These are phyloP conservation scores for Threskiornis aethiopicus DNA, from an alignment of 2,797 vertebrate genomes.

Conservation along the genomic window DNA sequence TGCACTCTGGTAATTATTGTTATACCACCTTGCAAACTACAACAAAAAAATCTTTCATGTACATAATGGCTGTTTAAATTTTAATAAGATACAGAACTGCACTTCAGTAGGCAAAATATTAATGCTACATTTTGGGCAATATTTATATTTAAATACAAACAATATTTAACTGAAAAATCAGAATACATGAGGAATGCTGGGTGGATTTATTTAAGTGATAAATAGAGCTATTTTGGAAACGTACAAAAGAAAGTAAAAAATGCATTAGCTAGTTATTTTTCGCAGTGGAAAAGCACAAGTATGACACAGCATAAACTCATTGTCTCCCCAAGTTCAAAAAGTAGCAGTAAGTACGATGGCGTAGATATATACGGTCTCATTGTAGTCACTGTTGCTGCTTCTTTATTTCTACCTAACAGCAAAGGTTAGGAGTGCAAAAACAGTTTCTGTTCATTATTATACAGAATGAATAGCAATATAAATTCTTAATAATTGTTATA, in stretches of 20 bases:
- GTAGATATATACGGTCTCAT: not conserved
- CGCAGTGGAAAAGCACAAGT: not conserved
- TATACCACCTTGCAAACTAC: slow-evolving; percentile 54
- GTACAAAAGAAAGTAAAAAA: not conserved
- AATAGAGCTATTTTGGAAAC: slow-evolving; percentile 14
- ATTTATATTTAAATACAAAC: slow-evolving; percentile 46
- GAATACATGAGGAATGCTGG: not conserved
- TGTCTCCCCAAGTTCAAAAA: not conserved
- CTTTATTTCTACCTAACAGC: slow-evolving; percentile 26
- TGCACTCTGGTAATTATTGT: slow-evolving; percentile 60
- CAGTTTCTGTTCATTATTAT: slow-evolving; percentile 45
- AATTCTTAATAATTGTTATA: slow-evolving; percentile 60
- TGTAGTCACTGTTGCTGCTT: not conserved
- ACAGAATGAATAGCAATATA: slow-evolving; percentile 55
- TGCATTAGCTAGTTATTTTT: not conserved
- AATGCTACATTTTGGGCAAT: slow-evolving; percentile 19
- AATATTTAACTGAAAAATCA: slow-evolving; percentile 42
- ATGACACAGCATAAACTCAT: slow-evolving; percentile 1
- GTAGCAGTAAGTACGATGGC: not conserved
- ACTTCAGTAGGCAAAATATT: slow-evolving; percentile 47
- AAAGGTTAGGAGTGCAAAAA: slow-evolving; percentile 36
- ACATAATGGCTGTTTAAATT: slow-evolving; percentile 59
- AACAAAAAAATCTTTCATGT: slow-evolving; percentile 51
- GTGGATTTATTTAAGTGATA: slow-evolving; percentile 14
- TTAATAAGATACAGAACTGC: slow-evolving; percentile 45